A percentile compares a stretch with the other conserved stretches of the same genome.
Conservation (phyloP, 64 coral and sea anemone species). For the Trachythela sp. region DNA sequence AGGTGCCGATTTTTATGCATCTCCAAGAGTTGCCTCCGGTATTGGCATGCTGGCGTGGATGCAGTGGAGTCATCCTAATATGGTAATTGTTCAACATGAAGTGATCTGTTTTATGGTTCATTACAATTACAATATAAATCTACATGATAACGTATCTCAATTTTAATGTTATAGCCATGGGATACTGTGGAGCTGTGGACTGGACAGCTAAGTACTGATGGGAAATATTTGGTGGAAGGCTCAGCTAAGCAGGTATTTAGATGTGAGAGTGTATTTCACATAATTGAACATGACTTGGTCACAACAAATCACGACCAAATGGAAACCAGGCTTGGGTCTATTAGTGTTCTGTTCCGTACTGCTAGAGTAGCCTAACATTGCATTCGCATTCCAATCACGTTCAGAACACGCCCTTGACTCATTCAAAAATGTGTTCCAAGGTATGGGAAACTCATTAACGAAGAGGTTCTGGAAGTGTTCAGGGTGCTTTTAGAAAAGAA, state of each 20-base stretch:
- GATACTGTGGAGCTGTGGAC: conserved; percentile 80
- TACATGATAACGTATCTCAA: too few species aligned
- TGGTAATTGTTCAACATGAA: conserved; percentile 47
- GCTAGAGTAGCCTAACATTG: too few species aligned
- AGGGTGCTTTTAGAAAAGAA: too few species aligned
- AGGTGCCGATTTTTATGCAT: conserved; percentile 79
- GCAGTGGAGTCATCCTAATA: conserved; percentile 89
- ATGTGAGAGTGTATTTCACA: background rate
- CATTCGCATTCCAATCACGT: too few species aligned
- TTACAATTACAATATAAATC: background rate
- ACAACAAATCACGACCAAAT: too few species aligned
- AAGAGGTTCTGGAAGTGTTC: too few species aligned
- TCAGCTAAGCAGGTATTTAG: conserved; percentile 61
- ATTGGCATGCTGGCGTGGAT: conserved; percentile 67
- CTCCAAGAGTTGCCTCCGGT: conserved; percentile 62
- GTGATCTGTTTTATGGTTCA: background rate
- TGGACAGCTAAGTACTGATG: conserved; percentile 49
- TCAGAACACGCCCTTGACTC: too few species aligned
- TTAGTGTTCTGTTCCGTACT: too few species aligned
- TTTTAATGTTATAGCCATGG: conserved; percentile 66
- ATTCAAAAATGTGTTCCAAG: too few species aligned
- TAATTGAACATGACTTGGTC: too few species aligned
- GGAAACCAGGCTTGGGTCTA: too few species aligned
- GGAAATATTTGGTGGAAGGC: conserved; percentile 58
- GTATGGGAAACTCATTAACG: too few species aligned